phyloP scores from a whole-genome alignment of 2,888 invertebrate species.

The Nephrotoma guestfalica region DNA sequence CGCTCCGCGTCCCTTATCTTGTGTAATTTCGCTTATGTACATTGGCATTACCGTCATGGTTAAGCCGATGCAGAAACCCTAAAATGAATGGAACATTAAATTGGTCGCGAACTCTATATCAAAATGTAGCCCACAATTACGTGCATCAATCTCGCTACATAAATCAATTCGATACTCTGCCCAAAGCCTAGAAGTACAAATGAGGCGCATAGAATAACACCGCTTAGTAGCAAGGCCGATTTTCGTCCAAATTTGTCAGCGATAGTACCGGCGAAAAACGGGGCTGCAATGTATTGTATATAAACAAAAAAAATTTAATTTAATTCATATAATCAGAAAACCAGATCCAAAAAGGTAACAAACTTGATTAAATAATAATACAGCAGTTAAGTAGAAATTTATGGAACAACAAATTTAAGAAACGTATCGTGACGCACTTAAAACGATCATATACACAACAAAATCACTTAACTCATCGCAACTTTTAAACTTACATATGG shows the following conservation, averaged over 20 bases:
- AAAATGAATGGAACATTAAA: not conserved
- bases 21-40: constrained; percentile 6
- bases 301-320: no score
- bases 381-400: no score
- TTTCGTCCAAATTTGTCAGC: constrained; percentile 47
- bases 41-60: constrained; percentile 2
- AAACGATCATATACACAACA: no score
- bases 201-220: constrained; percentile 45
- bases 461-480: not conserved
- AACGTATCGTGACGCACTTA: no score
- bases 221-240: constrained; percentile 40
- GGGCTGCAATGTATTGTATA: constrained; percentile 31
- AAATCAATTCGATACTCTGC: no score
- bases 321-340: no score
- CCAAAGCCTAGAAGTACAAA: constrained; percentile 38
- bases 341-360: no score
- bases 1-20: not conserved
- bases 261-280: constrained; percentile 43
- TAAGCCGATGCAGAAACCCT: not conserved
- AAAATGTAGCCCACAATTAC: no score
- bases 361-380: no score
- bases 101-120: constrained; percentile 21
- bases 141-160: no score
- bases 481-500: not conserved
- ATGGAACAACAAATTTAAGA: no score